Percentiles rank a stretch among this genome's conserved stretches.
Evolutionary conservation across 2,797 vertebrate genomes (phyloP).

Genomic region (Sebastes glaucus): DNA sequence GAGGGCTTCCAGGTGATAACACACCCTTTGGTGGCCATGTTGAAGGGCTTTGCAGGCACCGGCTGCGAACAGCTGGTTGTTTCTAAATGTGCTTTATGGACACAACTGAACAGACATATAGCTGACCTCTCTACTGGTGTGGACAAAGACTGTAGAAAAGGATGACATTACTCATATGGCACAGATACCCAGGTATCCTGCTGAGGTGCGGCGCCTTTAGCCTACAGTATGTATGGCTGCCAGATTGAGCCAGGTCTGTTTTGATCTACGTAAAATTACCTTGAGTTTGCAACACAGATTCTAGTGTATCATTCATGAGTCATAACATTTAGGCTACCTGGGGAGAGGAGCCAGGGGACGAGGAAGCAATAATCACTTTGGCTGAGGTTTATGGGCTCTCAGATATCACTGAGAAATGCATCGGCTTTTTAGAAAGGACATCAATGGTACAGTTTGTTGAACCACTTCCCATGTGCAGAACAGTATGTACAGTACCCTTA

Average conservation of each 20-base stretch:
- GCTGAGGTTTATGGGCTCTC: neutral
- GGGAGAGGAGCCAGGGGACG: neutral
- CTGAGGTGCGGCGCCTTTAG: conserved; percentile 1
- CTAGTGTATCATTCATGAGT: neutral
- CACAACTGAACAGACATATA: neutral
- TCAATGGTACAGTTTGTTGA: neutral
- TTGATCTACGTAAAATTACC: neutral
- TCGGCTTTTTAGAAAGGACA: neutral
- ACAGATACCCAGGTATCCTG: conserved; percentile 1
- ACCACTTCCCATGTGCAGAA: neutral
- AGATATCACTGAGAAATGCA: neutral
- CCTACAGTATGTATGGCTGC: neutral
- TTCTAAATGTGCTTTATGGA: neutral
- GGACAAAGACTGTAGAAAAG: neutral
- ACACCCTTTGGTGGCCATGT: neutral
- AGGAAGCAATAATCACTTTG: neutral
- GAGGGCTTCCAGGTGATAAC: conserved; percentile 16
- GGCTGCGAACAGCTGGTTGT: neutral
- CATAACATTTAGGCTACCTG: neutral
- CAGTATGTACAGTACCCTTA: neutral
- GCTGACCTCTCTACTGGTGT: neutral
- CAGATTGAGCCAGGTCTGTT: neutral
- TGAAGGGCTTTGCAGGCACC: neutral
- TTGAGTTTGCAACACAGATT: neutral
- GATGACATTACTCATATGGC: neutral